Percentiles rank a stretch among this genome's conserved stretches.
phyloP scores from a whole-genome alignment of 2,797 vertebrate genomes.

The Enteromius anoplus region DNA sequence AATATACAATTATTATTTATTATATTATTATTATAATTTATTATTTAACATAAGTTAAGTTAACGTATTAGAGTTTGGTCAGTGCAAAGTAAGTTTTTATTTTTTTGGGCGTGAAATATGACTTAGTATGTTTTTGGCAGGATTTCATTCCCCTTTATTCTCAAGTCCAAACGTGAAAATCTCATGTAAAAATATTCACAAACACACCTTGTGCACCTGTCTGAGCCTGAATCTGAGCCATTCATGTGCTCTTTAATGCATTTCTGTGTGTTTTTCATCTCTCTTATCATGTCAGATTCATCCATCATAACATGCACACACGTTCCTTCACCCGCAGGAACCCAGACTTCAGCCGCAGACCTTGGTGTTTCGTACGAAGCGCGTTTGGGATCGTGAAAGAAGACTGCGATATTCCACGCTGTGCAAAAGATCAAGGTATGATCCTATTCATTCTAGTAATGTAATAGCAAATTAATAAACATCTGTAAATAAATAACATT shows the following conservation, averaged over 20 bases:
- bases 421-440: constrained; percentile 53
- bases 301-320: not conserved
- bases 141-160: not conserved
- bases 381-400: constrained; percentile 58
- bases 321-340: constrained; percentile 63
- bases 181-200: not conserved
- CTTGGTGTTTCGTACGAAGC: constrained; percentile 70
- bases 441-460: not conserved
- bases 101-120: not conserved
- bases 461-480: not conserved
- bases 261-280: not conserved
- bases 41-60: no score
- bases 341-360: constrained; percentile 63
- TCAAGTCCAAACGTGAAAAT: constrained; percentile 7
- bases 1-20: no score
- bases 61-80: not conserved
- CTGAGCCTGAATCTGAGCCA: not conserved
- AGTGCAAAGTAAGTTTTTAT: not conserved
- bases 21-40: no score
- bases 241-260: not conserved
- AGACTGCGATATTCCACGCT: constrained; percentile 68
- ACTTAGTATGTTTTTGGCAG: not conserved
- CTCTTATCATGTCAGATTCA: not conserved
- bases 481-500: not conserved
- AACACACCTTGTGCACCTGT: not conserved